phyloP scores from a whole-genome alignment of 2,797 vertebrate genomes.

The Thripadectes ignobilis region DNA sequence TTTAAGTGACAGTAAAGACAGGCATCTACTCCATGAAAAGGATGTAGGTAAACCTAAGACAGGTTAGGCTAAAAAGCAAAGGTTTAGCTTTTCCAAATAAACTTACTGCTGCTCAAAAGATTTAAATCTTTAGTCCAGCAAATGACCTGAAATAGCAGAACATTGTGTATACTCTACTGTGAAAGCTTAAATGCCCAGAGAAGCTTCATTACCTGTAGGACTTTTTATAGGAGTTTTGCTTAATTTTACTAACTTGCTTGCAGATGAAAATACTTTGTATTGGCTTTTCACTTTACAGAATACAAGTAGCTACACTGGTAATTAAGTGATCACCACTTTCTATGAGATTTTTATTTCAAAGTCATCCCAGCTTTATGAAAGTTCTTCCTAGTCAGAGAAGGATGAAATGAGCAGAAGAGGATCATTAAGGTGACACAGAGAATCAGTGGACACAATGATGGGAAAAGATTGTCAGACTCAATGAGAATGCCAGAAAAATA shows the following conservation, averaged over 20 bases:
- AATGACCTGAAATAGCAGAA: not conserved
- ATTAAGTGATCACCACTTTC: not conserved
- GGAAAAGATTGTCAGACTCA: not conserved
- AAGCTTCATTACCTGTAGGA: not conserved
- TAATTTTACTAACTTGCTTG: not conserved
- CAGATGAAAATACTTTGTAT: not conserved
- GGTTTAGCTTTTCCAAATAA: not conserved
- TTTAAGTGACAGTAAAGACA: not conserved
- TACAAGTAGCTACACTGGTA: not conserved
- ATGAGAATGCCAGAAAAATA: not conserved
- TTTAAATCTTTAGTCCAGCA: not conserved
- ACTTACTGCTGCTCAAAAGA: not conserved
- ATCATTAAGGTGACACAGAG: not conserved
- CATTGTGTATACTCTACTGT: accelerated
- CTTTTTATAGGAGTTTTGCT: not conserved
- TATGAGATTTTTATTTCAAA: not conserved
- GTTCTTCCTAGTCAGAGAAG: not conserved
- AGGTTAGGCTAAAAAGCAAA: not conserved
- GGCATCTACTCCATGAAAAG: not conserved
- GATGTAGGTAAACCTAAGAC: not conserved
- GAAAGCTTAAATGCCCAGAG: not conserved
- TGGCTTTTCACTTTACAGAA: not conserved
- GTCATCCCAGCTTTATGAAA: not conserved
- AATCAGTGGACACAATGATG: not conserved
- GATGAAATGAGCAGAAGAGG: not conserved